These are phyloP conservation scores for Spea hammondii DNA, from an alignment of 2,797 vertebrate species.

Conservation along the genomic window DNA sequence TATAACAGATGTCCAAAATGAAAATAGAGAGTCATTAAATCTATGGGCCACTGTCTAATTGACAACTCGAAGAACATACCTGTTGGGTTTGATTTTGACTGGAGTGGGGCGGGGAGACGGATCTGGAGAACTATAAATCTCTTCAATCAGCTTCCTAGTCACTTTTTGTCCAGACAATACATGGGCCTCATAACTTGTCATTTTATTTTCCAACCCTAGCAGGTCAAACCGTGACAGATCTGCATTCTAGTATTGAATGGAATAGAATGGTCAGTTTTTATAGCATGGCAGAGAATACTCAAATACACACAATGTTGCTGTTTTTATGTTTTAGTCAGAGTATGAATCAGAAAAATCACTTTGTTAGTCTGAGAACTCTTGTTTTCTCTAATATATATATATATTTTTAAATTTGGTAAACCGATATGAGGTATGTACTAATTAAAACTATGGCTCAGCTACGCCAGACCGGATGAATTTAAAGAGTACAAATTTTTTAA, in stretches of 20 bases:
- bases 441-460: too few relatives aligned
- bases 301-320: background rate
- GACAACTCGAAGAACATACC: slow-evolving; percentile 62
- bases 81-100: slow-evolving; percentile 87
- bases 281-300: background rate
- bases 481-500: too few relatives aligned
- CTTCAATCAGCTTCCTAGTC: slow-evolving; percentile 84
- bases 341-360: too few relatives aligned
- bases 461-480: too few relatives aligned
- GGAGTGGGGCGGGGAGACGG: slow-evolving; percentile 73
- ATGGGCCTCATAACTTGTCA: slow-evolving; percentile 82
- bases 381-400: too few relatives aligned
- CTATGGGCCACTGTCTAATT: too few relatives aligned
- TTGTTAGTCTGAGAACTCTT: too few relatives aligned
- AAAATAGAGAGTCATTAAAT: too few relatives aligned
- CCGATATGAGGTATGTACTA: too few relatives aligned
- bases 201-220: slow-evolving; percentile 79
- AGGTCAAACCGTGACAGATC: slow-evolving; percentile 84
- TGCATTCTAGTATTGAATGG: slow-evolving; percentile 65
- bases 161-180: slow-evolving; percentile 80
- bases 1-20: too few relatives aligned
- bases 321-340: too few relatives aligned
- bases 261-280: background rate
- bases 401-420: too few relatives aligned
- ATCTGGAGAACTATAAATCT: slow-evolving; percentile 79